These are phyloP conservation scores for Caenorhabditis macrosperma DNA, from an alignment of 2,888 invertebrate species.

Conservation along the genomic window DNA sequence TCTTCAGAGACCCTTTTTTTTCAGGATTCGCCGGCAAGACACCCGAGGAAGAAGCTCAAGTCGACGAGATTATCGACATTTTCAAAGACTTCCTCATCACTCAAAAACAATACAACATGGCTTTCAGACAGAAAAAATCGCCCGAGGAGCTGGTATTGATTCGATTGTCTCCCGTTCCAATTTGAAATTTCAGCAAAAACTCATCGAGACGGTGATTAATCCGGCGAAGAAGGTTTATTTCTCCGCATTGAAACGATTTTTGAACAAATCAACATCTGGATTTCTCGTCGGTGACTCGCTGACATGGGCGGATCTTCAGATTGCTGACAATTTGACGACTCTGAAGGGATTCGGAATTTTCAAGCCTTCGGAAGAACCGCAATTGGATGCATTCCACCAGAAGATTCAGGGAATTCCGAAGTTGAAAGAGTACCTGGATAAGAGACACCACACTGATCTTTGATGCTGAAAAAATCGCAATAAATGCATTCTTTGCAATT, in stretches of 20 bases:
- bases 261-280: slow-evolving; percentile 3
- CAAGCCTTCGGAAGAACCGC: not conserved
- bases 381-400: not conserved
- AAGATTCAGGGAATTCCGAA: slow-evolving; percentile 9
- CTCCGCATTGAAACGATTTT: not conserved
- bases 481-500: not conserved
- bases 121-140: not conserved
- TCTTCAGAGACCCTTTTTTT: no score
- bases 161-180: not conserved
- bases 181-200: not conserved
- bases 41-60: not conserved
- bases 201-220: not conserved
- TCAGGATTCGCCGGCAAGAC: slow-evolving; percentile 7
- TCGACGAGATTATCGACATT: slow-evolving; percentile 2
- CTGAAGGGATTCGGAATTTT: slow-evolving; percentile 2
- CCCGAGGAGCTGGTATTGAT: not conserved
- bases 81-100: slow-evolving; percentile 17
- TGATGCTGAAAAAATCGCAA: no score
- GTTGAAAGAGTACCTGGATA: slow-evolving; percentile 14
- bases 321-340: slow-evolving; percentile 22
- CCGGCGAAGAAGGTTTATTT: slow-evolving; percentile 5
- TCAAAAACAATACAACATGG: not conserved
- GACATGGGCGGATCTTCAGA: slow-evolving; percentile 25
- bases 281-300: slow-evolving; percentile 14
- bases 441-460: not conserved